Evolutionary conservation across 1,140 invertebrate species (phyloP).

Genomic region (Centruroides sculpturatus): DNA sequence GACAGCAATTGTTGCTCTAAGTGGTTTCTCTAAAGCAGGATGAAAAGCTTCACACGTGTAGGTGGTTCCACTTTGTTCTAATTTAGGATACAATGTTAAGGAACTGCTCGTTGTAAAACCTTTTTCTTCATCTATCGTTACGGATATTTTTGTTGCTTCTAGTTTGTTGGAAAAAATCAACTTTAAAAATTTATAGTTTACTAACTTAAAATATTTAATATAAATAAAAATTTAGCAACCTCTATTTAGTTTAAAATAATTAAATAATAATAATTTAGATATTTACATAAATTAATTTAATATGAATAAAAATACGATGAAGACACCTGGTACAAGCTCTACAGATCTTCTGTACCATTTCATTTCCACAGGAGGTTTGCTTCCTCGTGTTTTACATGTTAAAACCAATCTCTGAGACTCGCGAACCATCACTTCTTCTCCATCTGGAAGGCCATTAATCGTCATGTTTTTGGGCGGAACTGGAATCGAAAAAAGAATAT

Average conservation of each 20-base stretch:
- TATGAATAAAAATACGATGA: background rate
- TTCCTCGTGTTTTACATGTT: conserved; percentile 63
- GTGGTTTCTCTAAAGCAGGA: conserved; percentile 52
- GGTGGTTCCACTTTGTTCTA: conserved; percentile 77
- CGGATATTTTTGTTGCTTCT: conserved; percentile 9
- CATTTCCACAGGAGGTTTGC: conserved; percentile 72
- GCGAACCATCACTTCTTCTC: conserved; percentile 61
- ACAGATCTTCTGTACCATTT: conserved; percentile 53
- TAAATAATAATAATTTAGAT: too few species aligned
- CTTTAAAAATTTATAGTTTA: too few species aligned
- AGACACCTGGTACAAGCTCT: background rate
- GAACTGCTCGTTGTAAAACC: conserved; percentile 34
- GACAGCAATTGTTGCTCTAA: conserved; percentile 63
- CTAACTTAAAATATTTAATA: too few species aligned
- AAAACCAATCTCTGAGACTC: conserved; percentile 63
- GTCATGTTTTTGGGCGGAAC: conserved; percentile 71
- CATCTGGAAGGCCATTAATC: conserved; percentile 57
- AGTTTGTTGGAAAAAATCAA: background rate
- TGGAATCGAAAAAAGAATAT: conserved; percentile 36
- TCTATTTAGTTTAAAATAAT: too few species aligned
- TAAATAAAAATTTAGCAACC: too few species aligned
- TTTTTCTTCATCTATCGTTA: conserved; percentile 20
- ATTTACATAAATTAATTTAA: too few species aligned
- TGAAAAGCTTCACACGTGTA: conserved; percentile 82
- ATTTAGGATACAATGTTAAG: conserved; percentile 56